A percentile compares a stretch with the other conserved stretches of the same genome.
These are phyloP conservation scores for Aphrophora alni DNA, from an alignment of 2,888 invertebrate genomes.

Conservation along the genomic window DNA sequence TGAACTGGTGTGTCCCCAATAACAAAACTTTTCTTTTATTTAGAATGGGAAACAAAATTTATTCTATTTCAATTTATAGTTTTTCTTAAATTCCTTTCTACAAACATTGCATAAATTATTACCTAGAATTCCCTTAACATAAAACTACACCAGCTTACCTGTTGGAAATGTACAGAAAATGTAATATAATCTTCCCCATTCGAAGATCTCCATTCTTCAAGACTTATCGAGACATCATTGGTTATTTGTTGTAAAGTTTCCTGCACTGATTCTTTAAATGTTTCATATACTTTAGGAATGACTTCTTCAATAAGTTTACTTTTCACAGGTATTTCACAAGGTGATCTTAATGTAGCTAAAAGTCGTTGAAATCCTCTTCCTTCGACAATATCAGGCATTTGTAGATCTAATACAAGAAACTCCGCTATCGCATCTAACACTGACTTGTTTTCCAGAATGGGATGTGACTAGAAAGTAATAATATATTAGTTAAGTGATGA, in stretches of 20 bases:
- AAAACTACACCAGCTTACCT: too few relatives aligned
- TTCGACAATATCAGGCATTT: conserved; percentile 59
- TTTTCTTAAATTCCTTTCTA: too few relatives aligned
- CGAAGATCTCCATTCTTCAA: conserved; percentile 59
- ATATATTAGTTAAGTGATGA: too few relatives aligned
- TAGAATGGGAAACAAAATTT: too few relatives aligned
- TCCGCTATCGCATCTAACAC: conserved; percentile 60
- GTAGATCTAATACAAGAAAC: conserved; percentile 59
- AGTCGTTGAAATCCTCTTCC: conserved; percentile 60
- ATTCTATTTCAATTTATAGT: too few relatives aligned
- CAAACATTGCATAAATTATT: too few relatives aligned
- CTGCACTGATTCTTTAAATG: conserved; percentile 56
- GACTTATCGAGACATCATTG: conserved; percentile 56
- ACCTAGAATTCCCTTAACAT: too few relatives aligned
- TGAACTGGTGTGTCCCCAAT: too few relatives aligned
- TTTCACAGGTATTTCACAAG: conserved; percentile 60
- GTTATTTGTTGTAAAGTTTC: conserved; percentile 51
- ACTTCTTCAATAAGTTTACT: conserved; percentile 59
- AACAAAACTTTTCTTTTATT: too few relatives aligned
- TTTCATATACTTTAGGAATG: conserved; percentile 59
- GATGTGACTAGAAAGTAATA: not conserved
- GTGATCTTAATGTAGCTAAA: conserved; percentile 58
- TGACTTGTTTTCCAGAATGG: conserved; percentile 55
- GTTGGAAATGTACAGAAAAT: conserved; percentile 58
- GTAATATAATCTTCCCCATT: conserved; percentile 57